Evolutionary conservation across 2,113 vertebrate species (phyloP).

Genomic region (Hippocampus barbouri): DNA sequence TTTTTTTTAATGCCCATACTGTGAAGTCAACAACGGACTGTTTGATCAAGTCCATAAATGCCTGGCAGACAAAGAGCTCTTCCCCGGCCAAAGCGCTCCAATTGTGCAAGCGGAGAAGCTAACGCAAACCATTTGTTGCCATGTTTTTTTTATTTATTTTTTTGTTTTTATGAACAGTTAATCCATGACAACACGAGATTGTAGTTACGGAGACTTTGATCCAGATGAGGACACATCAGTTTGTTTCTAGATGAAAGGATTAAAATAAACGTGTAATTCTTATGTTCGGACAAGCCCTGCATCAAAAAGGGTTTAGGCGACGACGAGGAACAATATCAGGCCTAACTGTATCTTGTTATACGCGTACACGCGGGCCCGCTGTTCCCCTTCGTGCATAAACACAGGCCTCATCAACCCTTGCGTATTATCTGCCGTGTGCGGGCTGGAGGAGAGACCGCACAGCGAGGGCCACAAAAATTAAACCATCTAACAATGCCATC

Average conservation of each 20-base stretch:
- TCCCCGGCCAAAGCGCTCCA: constrained; percentile 30
- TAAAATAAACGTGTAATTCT: constrained; percentile 42
- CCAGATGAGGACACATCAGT: constrained; percentile 40
- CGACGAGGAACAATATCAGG: constrained; percentile 24
- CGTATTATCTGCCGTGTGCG: constrained; percentile 18
- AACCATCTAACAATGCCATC: constrained; percentile 53
- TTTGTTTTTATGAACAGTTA: constrained; percentile 49
- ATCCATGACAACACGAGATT: constrained; percentile 54
- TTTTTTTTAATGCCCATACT: constrained; percentile 11
- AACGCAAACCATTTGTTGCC: constrained; percentile 52
- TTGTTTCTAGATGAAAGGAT: constrained; percentile 55
- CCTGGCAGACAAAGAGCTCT: constrained; percentile 43
- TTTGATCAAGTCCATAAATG: constrained; percentile 52
- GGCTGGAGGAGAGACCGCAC: constrained; percentile 16
- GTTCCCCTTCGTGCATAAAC: constrained; percentile 19
- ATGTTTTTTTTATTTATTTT: constrained; percentile 26
- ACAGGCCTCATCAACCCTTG: constrained; percentile 18
- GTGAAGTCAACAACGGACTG: constrained; percentile 44
- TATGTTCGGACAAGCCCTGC: constrained; percentile 19
- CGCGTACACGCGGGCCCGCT: constrained; percentile 24
- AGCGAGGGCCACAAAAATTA: constrained; percentile 51
- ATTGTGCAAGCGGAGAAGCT: constrained; percentile 29
- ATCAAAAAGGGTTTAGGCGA: constrained; percentile 35
- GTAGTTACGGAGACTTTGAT: constrained; percentile 56
- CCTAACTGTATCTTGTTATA: constrained; percentile 28